phyloP scores from a whole-genome alignment of 1,140 invertebrate species.

The Pseudomyrmex cubaensis region DNA sequence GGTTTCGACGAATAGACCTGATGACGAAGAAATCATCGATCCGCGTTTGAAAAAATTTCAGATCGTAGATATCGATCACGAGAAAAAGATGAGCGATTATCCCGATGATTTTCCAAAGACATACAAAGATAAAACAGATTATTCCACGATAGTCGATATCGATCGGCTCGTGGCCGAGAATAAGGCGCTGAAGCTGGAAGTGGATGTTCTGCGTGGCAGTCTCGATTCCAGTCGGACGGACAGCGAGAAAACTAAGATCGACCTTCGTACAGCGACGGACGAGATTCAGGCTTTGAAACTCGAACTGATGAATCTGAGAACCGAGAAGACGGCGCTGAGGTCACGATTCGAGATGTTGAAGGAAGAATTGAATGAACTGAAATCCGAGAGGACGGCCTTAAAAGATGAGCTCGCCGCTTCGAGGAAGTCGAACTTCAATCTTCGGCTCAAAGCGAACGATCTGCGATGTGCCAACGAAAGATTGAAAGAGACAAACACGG shows the following conservation, averaged over 20 bases:
- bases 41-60: constrained; percentile 10
- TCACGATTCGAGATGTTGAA: constrained; percentile 34
- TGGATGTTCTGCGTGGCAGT: constrained; percentile 25
- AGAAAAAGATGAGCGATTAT: constrained; percentile 35
- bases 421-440: constrained; percentile 62
- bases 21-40: background rate
- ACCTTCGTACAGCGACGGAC: constrained; percentile 25
- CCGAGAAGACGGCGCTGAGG: constrained; percentile 50
- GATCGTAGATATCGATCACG: constrained; percentile 25
- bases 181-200: constrained; percentile 47
- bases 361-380: constrained; percentile 51
- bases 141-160: background rate
- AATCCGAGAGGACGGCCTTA: constrained; percentile 62
- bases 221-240: constrained; percentile 29
- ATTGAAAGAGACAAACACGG: constrained; percentile 34
- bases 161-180: constrained; percentile 47
- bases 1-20: background rate
- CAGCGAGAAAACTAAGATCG: constrained; percentile 30
- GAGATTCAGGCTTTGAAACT: constrained; percentile 63
- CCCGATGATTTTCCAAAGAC: background rate
- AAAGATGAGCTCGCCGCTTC: constrained; percentile 67
- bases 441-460: constrained; percentile 49
- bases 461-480: constrained; percentile 56
- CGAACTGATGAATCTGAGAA: constrained; percentile 56
- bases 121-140: background rate